Evolutionary conservation across 92 coral and sea anemone genomes (phyloP).

Genomic region (Hydrozoanthus gracilis): DNA sequence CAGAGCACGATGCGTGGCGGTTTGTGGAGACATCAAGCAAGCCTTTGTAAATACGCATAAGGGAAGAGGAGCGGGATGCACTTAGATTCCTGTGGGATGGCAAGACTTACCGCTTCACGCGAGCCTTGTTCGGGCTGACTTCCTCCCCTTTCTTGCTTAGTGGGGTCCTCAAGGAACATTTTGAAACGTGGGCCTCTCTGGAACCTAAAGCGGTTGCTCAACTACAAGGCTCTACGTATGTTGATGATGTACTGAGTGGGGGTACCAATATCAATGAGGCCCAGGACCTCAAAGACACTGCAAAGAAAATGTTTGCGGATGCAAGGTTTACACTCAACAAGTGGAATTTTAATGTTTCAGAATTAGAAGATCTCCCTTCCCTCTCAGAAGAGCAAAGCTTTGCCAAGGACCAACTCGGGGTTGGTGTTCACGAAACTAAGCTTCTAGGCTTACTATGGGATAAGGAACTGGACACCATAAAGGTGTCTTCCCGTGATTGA

Average conservation of each 20-base stretch:
- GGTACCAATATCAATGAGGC: conserved; percentile 35
- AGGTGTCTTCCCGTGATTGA: conserved; percentile 21
- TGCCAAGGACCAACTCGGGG: conserved; percentile 45
- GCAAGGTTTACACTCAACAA: conserved; percentile 43
- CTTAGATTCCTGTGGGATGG: conserved; percentile 29
- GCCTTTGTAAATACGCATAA: conserved; percentile 22
- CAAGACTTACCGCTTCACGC: conserved; percentile 17
- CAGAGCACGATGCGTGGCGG: conserved; percentile 27
- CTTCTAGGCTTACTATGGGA: conserved; percentile 44
- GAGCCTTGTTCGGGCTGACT: conserved; percentile 26
- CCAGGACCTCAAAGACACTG: conserved; percentile 16
- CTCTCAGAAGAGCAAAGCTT: conserved; percentile 27
- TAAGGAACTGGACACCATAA: conserved; percentile 36
- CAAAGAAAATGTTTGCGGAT: conserved; percentile 43
- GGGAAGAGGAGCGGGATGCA: conserved; percentile 19
- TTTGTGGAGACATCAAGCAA: conserved; percentile 24
- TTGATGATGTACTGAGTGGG: conserved; percentile 48
- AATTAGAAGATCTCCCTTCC: conserved; percentile 22
- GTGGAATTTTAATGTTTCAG: conserved; percentile 42
- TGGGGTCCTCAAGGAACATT: conserved; percentile 28
- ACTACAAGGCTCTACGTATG: conserved; percentile 14
- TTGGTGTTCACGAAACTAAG: conserved; percentile 35
- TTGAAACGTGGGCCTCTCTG: conserved; percentile 23
- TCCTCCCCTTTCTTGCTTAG: neutral
- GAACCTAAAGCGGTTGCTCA: conserved; percentile 17